A percentile compares a stretch with the other conserved stretches of the same genome.
These are phyloP conservation scores for Gobiocypris rarus DNA, from an alignment of 2,113 vertebrate genomes.

Conservation along the genomic window DNA sequence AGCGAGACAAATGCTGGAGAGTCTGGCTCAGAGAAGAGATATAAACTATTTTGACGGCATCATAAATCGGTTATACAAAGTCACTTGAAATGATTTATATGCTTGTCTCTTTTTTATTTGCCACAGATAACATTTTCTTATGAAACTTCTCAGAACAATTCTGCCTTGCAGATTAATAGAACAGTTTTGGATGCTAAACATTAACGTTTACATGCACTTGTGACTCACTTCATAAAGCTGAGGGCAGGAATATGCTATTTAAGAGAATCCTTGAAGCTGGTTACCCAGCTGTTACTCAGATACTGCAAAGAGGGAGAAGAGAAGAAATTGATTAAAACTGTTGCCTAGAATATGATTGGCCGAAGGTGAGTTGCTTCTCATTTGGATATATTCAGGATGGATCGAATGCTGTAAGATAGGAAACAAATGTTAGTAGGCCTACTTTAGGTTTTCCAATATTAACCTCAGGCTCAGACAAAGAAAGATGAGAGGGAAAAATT, in stretches of 20 bases:
- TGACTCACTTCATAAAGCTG: neutral
- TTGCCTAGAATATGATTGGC: neutral
- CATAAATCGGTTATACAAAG: constrained; percentile 13
- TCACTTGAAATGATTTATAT: neutral
- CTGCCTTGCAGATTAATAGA: neutral
- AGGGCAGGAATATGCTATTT: neutral
- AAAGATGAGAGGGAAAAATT: neutral
- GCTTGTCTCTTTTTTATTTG: constrained; percentile 21
- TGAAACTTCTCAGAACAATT: neutral
- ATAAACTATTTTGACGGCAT: constrained; percentile 23
- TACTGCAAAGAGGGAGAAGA: neutral
- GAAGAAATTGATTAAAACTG: neutral
- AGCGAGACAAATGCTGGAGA: constrained; percentile 8
- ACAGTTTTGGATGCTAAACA: neutral
- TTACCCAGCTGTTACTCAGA: neutral
- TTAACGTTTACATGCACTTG: constrained; percentile 14
- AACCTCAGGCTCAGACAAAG: neutral
- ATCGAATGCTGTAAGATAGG: constrained; percentile 82
- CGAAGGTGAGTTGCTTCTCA: constrained; percentile 45
- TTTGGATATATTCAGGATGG: constrained; percentile 77
- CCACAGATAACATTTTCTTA: neutral
- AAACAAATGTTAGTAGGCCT: constrained; percentile 3
- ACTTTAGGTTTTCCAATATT: neutral
- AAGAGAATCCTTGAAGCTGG: neutral
- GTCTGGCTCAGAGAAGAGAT: constrained; percentile 5